Evolutionary conservation across 2,797 vertebrate species (phyloP), one percentile per base, ranked within the genome.

Genomic region (Anabas testudineus): DNA sequence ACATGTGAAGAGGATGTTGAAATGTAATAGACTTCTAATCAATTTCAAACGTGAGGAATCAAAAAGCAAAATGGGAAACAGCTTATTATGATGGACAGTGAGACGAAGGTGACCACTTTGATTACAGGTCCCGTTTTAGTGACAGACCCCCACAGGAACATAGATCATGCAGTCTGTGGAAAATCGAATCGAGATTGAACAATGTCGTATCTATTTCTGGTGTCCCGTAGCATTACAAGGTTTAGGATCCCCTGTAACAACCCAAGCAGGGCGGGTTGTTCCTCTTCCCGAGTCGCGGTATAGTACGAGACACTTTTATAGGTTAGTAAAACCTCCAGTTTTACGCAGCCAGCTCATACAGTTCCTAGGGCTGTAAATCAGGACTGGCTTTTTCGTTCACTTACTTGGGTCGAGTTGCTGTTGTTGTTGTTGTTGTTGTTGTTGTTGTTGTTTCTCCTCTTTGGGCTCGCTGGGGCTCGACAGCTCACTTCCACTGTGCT

Each of bases 311-410:
- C 96, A 96, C 95, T 98, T 99, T 99, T 97, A 99, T 98, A 96
- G 98, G 96, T 98, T 97, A 96, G 97, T 99, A 99, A 99, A 98
- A 98, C 93, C 96, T 96, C 95, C 93, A 94, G 95, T 97, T 98
- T 97, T 97, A 96, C 96, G 95, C 96, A 96, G 95, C 96, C 94
- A 92, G 96, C 95, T 94, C 95, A 91, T 95, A 94, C 96, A 95
- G 95, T 96, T 96, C 95, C 87, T 85, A 24, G 81, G 89, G 96
- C 88, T 96, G 95, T 99, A 98, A 99, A 99, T 99, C 97, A 98
- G 83, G 28, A 71, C 85, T 81, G 53, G 95, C 94, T 95, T 95
- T 97, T 97, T 93, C 89, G 94, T 94, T 92, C 90, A 97, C 97
- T 99, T 97, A 98, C 98, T 99, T 95, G 96, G 96, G 95, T 99